These are phyloP conservation scores for Prosapia bicincta DNA, from an alignment of 2,888 invertebrate species.

Conservation along the genomic window DNA sequence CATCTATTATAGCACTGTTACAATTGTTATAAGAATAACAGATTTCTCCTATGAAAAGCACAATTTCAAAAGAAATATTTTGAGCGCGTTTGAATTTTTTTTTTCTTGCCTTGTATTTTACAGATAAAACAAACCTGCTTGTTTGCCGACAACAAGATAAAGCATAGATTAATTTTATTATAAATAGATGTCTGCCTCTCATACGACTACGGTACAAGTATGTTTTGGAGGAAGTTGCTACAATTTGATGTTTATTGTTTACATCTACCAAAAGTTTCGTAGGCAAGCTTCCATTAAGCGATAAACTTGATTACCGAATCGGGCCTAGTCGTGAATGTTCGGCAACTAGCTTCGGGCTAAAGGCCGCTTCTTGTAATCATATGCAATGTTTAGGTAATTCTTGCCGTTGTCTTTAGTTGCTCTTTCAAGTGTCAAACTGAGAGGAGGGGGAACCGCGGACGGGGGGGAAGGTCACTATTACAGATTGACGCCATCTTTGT, in stretches of 20 bases:
- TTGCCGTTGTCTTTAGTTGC: neutral
- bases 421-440: neutral
- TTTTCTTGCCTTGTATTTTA: too few species aligned
- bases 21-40: too few species aligned
- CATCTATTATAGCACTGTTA: too few species aligned
- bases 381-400: constrained; percentile 2
- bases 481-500: neutral
- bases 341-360: neutral
- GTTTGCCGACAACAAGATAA: too few species aligned
- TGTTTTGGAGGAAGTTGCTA: too few species aligned
- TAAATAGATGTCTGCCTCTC: neutral
- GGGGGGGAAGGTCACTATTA: neutral
- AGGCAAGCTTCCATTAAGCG: neutral
- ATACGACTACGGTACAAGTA: neutral
- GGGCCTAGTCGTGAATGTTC: neutral
- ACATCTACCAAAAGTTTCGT: neutral
- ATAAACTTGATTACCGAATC: neutral
- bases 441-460: neutral
- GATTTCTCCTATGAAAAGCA: too few species aligned
- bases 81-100: too few species aligned
- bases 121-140: too few species aligned
- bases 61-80: too few species aligned
- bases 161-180: too few species aligned
- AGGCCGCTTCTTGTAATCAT: neutral
- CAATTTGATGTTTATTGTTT: neutral